phyloP scores from a whole-genome alignment of 2,797 vertebrate species.

The Antrozous pallidus region DNA sequence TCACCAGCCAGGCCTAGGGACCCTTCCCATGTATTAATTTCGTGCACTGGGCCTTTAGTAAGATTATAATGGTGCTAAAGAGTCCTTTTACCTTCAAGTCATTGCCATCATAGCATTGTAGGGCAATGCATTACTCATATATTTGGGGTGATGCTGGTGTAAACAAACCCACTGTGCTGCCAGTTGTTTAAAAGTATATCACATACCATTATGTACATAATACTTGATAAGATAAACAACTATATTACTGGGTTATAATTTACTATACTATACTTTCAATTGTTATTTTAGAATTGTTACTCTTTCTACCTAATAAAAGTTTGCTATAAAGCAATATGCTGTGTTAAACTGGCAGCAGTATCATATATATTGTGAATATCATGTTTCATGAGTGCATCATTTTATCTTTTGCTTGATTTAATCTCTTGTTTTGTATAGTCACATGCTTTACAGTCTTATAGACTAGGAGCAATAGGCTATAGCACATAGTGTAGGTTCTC shows the following conservation, averaged over 20 bases:
- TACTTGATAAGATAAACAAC: neutral
- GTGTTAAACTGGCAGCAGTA: neutral
- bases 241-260: neutral
- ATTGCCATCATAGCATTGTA: neutral
- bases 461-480: neutral
- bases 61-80: neutral
- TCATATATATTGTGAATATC: neutral
- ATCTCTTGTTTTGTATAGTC: neutral
- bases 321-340: neutral
- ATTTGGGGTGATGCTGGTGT: neutral
- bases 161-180: neutral
- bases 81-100: neutral
- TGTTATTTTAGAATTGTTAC: neutral
- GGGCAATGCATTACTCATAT: neutral
- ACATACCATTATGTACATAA: neutral
- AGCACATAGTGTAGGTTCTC: neutral
- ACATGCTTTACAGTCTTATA: neutral
- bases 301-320: neutral
- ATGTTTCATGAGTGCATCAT: neutral
- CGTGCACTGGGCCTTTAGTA: neutral
- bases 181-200: neutral
- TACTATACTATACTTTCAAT: neutral
- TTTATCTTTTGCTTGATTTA: neutral
- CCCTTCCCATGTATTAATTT: no score
- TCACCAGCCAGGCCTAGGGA: no score